phyloP scores from a whole-genome alignment of 2,888 invertebrate species.

The Troilus luridus region DNA sequence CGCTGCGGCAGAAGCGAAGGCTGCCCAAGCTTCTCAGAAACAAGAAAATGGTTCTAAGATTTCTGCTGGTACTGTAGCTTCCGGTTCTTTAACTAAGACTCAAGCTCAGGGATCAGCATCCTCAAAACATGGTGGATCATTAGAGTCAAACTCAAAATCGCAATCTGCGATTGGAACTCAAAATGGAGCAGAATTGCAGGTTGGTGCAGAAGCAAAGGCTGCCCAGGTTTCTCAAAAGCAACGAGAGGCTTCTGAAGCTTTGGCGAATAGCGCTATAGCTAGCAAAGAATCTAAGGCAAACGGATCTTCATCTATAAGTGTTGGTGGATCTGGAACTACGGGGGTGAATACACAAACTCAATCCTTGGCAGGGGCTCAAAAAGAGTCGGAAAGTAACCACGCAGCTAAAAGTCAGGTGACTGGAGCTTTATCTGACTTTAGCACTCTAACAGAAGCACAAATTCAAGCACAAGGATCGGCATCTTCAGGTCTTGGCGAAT shows the following conservation, averaged over 20 bases:
- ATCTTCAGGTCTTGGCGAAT: neutral
- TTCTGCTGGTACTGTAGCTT: neutral
- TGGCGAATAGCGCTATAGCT: too few species aligned
- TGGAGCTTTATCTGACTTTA: neutral
- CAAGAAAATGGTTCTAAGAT: neutral
- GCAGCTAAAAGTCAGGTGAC: neutral
- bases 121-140: neutral
- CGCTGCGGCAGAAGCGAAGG: neutral
- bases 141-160: too few species aligned
- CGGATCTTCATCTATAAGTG: neutral
- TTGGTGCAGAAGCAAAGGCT: neutral
- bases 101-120: neutral
- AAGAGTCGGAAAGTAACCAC: neutral
- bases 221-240: neutral
- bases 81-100: neutral
- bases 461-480: neutral
- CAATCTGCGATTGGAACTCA: neutral
- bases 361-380: neutral
- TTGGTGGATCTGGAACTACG: neutral
- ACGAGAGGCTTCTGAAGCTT: neutral
- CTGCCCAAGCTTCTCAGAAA: neutral
- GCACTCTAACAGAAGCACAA: neutral
- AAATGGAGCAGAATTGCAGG: neutral
- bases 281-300: neutral
- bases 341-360: neutral